Base-by-base conservation (phyloP, 1,140 invertebrate species). In the Parapsyche elsis region DNA sequence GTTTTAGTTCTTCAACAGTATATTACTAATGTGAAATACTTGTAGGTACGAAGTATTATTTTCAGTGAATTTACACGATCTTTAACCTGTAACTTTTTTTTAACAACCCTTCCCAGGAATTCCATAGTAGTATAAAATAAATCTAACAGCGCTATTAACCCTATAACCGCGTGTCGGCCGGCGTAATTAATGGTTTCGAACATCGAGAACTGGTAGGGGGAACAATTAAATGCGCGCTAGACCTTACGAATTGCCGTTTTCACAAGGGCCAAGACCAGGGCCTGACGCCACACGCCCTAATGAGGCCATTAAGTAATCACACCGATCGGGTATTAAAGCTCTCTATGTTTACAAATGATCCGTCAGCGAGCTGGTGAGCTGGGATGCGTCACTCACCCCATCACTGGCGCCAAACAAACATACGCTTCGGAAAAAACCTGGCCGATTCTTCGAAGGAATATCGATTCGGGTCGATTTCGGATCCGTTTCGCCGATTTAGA, bases 231-330 rank as follows among this genome's bases (percentile, higher is more conserved):
- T n/a, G 21, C 73, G 71, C 64, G 80, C 16, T 16, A 53, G 53
- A 16, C 24, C 59, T 19, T 44, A 79, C 67, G 78, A 79, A 81
- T 81, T 79, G 78, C 74, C 64, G 78, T 81, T 79, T 81, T 79
- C 80, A 81, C 80, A 73, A 57, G 57, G 14, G 14, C 44, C 45
- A 30, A 14, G 16, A 19, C 12, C 23, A n/a, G 7, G 26, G 10
- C 26, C 53, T 38, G 46, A 24, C 74, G 24, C 61, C 53, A 38
- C 23, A 59, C 76, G 46, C 46, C 70, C 46, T 82, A 80, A 82
- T 82, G 81, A 82, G 81, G 75, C 81, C 59, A 82, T 82, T 80
- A 82, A 82, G 81, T 82, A 82, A 80, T 82, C 81, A 82, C 79
- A 78, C 57, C 74, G 26, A 78, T 73, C 78, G 79, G 71, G 81